A percentile compares a stretch with the other conserved stretches of the same genome.
Evolutionary conservation across 1,140 invertebrate genomes (phyloP).

Genomic region (Euura lappo): DNA sequence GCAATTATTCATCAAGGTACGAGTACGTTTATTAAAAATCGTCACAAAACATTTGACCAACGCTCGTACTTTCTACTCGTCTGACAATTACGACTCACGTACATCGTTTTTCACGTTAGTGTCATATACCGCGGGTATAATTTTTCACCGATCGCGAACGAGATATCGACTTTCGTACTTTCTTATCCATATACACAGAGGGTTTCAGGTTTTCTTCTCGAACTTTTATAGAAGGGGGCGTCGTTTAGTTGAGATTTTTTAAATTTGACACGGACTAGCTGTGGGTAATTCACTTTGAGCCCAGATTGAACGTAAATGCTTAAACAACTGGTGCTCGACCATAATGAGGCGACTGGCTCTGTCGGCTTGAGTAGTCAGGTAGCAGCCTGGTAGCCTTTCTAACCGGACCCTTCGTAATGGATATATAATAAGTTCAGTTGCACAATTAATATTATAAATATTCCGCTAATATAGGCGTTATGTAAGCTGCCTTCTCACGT

Average conservation of each 20-base stretch:
- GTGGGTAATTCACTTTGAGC: constrained; percentile 6
- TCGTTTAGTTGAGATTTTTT: neutral
- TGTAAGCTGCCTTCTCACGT: constrained; percentile 29
- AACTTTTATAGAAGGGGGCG: neutral
- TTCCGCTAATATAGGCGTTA: constrained; percentile 33
- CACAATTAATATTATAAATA: constrained; percentile 44
- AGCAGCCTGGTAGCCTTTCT: constrained; percentile 21
- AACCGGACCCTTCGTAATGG: constrained; percentile 21
- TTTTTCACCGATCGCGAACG: neutral
- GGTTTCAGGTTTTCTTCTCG: neutral
- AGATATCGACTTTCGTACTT: neutral
- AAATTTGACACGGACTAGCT: neutral
- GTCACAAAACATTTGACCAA: neutral
- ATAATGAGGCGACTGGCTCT: constrained; percentile 6
- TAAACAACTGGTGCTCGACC: neutral
- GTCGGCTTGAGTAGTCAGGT: constrained; percentile 6
- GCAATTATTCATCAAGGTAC: neutral
- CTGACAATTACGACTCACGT: neutral
- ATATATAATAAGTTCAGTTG: constrained; percentile 31
- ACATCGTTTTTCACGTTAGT: neutral
- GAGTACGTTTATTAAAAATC: neutral
- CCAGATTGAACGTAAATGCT: constrained; percentile 6
- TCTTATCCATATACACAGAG: neutral
- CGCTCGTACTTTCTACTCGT: neutral
- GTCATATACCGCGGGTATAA: neutral